phyloP scores from a whole-genome alignment of 2,113 vertebrate species.

The Cyprinus carpio region DNA sequence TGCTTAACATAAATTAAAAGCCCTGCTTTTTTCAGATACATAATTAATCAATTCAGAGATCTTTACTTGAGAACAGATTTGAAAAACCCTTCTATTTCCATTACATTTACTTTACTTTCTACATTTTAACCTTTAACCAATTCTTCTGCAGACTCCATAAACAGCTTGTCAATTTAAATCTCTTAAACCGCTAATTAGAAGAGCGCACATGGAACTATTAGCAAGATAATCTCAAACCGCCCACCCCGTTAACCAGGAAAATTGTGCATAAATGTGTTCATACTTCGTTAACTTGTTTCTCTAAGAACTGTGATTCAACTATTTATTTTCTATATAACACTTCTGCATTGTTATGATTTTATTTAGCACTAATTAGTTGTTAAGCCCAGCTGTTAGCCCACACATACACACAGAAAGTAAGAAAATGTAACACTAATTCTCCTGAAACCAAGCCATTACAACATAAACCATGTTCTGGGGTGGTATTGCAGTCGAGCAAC shows the following conservation, averaged over 20 bases:
- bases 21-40: not conserved
- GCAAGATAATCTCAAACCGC: not conserved
- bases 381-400: conserved; percentile 10
- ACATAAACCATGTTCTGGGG: not conserved
- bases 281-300: not conserved
- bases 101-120: not conserved
- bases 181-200: not conserved
- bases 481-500: not conserved
- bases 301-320: not conserved
- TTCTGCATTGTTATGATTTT: not conserved
- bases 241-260: not conserved
- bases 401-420: not conserved
- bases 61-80: not conserved
- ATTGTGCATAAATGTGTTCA: not conserved
- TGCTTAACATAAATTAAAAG: not conserved
- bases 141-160: not conserved
- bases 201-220: not conserved
- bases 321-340: not conserved
- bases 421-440: not conserved
- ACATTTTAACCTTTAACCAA: not conserved
- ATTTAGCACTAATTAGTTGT: not conserved
- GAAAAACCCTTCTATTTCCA: not conserved
- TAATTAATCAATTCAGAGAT: not conserved
- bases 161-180: not conserved
- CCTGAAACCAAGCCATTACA: not conserved